Evolutionary conservation across 2,888 invertebrate genomes (phyloP), one percentile per base, ranked within the genome.

Genomic region (Hemaris fuciformis): DNA sequence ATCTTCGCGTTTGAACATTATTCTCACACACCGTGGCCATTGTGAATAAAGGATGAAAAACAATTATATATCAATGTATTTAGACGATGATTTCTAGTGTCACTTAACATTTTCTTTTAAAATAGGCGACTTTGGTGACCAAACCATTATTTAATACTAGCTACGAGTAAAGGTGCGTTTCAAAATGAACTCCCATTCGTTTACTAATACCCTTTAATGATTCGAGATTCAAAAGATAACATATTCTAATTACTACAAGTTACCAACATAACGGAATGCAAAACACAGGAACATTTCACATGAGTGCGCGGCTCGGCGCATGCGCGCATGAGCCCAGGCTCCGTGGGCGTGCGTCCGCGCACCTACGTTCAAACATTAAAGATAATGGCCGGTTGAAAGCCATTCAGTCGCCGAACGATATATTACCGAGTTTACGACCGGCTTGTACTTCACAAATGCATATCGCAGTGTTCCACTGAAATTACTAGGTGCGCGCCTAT

Each of bases 331-430:
- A 6, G 20, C 22, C 20, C 20, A 18, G 27, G 53, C 53, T 27
- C 27, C 27, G 53, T 53, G 53, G 53, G 53, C 53, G 53, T 60
- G 34, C 23, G 48, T 48, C 45, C 48, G 48, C 23, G 48, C 46
- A 48, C 22, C 56, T 61, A 38, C 43, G 60, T 42, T 43, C 43
- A 45, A 25, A 42, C 45, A 61, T 61, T 61, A 61, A 79, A 73
- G 58, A 59, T 75, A 79, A 76, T 76, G 76, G 76, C 72, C 71
- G 74, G 83, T 80, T 82, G 65, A 75, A 73, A 74, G 66, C 71
- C 70, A 74, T 74, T 76, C 68, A 73, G 77, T 75, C 74, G 72
- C 72, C 64, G 71, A 79, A 81, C 81, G 82, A 81, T 79, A 80
- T 74, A 75, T 77, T 76, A 76, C 72, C 69, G 69, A 67, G 71